A percentile compares a stretch with the other conserved stretches of the same genome.
These are phyloP conservation scores for Poeciliopsis occidentalis DNA, from an alignment of 2,113 vertebrate genomes.

Conservation along the genomic window DNA sequence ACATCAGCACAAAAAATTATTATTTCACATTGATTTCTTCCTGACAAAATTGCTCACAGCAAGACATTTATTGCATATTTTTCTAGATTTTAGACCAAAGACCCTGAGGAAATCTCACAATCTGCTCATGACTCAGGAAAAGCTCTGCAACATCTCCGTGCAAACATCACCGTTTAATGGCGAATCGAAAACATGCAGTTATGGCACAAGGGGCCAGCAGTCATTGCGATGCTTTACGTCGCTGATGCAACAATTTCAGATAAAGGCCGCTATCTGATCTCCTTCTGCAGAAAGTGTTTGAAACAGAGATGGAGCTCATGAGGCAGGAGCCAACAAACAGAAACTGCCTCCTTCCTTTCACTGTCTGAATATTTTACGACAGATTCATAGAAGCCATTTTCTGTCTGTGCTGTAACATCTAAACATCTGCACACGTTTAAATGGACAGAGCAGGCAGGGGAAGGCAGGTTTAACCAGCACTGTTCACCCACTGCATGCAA, in stretches of 20 bases:
- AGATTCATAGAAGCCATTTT: no score
- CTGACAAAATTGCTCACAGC: background rate
- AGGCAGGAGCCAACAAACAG: background rate
- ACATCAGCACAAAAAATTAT: background rate
- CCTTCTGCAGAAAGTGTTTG: background rate
- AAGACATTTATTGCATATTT: background rate
- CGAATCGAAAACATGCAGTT: no score
- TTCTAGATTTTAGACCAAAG: background rate
- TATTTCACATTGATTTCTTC: background rate
- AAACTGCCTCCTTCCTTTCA: background rate
- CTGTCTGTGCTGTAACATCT: no score
- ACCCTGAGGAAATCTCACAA: background rate
- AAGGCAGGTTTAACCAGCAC: no score
- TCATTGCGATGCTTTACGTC: no score
- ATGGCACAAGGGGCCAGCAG: no score
- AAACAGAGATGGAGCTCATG: background rate
- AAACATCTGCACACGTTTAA: no score
- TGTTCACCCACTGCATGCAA: no score
- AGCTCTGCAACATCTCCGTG: background rate
- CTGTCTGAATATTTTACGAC: background rate
- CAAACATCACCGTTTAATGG: background rate
- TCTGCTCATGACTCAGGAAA: background rate
- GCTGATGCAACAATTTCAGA: background rate
- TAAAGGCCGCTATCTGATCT: background rate
- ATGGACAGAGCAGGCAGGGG: no score